phyloP scores from a whole-genome alignment of 1,140 invertebrate species.

The Apis florea region DNA sequence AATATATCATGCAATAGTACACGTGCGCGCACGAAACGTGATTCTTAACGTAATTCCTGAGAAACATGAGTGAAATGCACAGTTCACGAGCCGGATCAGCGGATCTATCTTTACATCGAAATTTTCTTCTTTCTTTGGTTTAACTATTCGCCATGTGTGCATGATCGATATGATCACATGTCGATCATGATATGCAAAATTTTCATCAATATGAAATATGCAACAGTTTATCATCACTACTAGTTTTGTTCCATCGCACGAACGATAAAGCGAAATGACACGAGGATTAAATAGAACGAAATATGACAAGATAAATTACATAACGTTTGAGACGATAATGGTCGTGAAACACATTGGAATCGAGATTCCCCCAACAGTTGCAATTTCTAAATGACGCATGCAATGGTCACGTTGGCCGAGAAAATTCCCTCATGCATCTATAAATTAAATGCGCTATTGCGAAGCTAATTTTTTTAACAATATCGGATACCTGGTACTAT shows the following conservation, averaged over 20 bases:
- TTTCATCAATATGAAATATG: not conserved
- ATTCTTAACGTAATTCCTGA: conserved; percentile 8
- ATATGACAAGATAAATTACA: not conserved
- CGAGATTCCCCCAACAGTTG: not conserved
- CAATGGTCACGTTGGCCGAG: not conserved
- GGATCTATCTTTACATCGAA: not conserved
- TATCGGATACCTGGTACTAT: not conserved
- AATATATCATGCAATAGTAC: not conserved
- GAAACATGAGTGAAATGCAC: conserved; percentile 23
- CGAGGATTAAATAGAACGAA: not conserved
- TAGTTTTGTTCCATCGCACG: too few species aligned
- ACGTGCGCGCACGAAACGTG: conserved; percentile 16
- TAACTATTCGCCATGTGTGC: too few species aligned
- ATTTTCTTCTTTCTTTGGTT: not conserved
- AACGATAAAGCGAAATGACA: too few species aligned
- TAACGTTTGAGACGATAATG: not conserved
- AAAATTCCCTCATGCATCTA: not conserved
- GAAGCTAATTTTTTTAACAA: not conserved
- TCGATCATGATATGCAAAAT: too few species aligned
- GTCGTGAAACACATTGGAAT: not conserved
- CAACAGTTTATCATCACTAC: too few species aligned
- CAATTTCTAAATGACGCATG: not conserved
- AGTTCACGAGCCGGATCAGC: not conserved
- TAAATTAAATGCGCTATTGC: not conserved
- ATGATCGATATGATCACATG: too few species aligned